phyloP scores from a whole-genome alignment of 2,888 invertebrate species.

The Aplocera efformata region DNA sequence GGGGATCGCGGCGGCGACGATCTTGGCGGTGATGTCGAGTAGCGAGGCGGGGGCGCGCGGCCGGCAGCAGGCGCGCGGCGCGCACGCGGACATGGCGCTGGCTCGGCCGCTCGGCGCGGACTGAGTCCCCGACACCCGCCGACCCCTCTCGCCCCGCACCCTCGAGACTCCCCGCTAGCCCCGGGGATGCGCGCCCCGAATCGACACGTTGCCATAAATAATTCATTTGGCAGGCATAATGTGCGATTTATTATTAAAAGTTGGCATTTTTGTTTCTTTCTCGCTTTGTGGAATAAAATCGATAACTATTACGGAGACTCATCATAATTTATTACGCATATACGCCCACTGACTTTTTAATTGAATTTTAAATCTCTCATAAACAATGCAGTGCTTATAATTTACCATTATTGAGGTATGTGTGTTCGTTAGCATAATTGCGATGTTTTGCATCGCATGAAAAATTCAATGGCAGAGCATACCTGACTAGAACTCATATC shows the following conservation, averaged over 20 bases:
- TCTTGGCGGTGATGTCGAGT: constrained; percentile 90
- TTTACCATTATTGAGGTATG: too few species aligned
- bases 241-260: constrained; percentile 80
- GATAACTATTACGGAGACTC: constrained; percentile 39
- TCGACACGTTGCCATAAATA: constrained; percentile 76
- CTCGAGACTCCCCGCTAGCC: constrained; percentile 37
- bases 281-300: constrained; percentile 51
- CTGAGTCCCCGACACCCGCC: constrained; percentile 56
- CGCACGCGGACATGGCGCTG: constrained; percentile 77
- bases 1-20: constrained; percentile 91
- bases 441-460: too few species aligned
- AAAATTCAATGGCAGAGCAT: too few species aligned
- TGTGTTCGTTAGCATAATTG: too few species aligned
- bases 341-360: not conserved
- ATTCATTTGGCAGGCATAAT: constrained; percentile 78
- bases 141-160: constrained; percentile 32
- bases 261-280: constrained; percentile 73
- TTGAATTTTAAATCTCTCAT: not conserved
- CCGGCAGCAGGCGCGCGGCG: constrained; percentile 78
- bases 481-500: not conserved
- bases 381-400: too few species aligned
- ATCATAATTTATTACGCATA: constrained; percentile 36
- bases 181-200: constrained; percentile 70
- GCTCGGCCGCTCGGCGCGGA: constrained; percentile 77
- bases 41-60: constrained; percentile 85